These are phyloP conservation scores for Leptinotarsa haldemani DNA, from an alignment of 2,888 invertebrate genomes.

Conservation along the genomic window DNA sequence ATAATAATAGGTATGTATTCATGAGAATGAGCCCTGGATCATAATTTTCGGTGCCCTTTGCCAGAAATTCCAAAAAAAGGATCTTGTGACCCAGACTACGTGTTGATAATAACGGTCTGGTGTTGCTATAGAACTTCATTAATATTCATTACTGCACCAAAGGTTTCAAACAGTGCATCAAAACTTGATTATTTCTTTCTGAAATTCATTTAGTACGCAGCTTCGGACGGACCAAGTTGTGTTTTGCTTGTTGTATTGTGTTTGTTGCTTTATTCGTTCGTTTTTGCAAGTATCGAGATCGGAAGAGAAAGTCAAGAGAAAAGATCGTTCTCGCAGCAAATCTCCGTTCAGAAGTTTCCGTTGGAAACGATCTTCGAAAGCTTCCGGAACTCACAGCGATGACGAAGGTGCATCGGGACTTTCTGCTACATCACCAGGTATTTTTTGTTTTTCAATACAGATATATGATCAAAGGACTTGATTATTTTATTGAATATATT, in stretches of 20 bases:
- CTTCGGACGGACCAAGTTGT: constrained; percentile 26
- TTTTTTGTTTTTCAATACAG: constrained; percentile 13
- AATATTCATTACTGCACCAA: not conserved
- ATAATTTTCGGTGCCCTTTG: too few relatives aligned
- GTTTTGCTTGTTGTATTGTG: constrained; percentile 40
- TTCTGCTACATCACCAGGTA: constrained; percentile 61
- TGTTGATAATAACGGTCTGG: too few relatives aligned
- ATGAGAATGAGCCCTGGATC: too few relatives aligned
- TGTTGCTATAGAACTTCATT: not conserved
- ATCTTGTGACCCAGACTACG: too few relatives aligned
- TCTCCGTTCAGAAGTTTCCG: constrained; percentile 94
- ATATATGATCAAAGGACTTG: not conserved
- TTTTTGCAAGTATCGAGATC: constrained; percentile 59
- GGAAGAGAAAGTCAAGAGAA: constrained; percentile 66
- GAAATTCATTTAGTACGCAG: not conserved
- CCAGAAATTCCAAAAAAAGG: too few relatives aligned
- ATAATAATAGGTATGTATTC: too few relatives aligned
- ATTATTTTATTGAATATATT: not conserved
- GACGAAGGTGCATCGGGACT: constrained; percentile 83
- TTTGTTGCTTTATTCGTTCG: constrained; percentile 49
- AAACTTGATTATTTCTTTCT: constrained; percentile 10
- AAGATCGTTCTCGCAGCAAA: constrained; percentile 91
- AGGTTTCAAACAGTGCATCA: not conserved
- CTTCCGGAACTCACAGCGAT: constrained; percentile 80
- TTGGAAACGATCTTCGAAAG: constrained; percentile 80